phyloP scores from a whole-genome alignment of 2,113 vertebrate species.

The Lanius collurio region DNA sequence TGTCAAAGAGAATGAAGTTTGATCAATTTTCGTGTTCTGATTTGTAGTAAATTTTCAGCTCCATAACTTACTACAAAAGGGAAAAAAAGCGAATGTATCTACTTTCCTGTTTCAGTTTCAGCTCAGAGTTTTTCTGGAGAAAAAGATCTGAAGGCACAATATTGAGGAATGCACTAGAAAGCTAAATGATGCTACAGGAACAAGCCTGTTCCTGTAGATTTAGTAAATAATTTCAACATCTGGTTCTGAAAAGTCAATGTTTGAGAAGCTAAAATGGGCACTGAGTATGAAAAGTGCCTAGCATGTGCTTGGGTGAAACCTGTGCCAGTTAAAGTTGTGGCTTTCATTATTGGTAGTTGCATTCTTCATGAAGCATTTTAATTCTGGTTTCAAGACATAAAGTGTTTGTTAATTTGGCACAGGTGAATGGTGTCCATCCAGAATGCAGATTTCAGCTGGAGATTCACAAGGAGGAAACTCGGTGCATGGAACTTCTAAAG shows the following conservation, averaged over 20 bases:
- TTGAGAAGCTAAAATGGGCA: not conserved
- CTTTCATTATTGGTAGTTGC: not conserved
- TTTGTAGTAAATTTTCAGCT: not conserved
- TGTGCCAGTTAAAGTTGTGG: not conserved
- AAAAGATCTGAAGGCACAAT: not conserved
- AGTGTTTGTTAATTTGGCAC: not conserved
- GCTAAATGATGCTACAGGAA: not conserved
- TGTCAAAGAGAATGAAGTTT: not conserved
- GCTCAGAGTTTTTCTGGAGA: not conserved
- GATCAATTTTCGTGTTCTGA: not conserved
- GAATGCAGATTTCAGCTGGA: constrained; percentile 78
- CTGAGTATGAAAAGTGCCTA: not conserved
- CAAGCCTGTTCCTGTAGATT: not conserved
- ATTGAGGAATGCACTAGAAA: not conserved
- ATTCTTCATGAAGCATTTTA: not conserved
- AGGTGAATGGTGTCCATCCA: constrained; percentile 77
- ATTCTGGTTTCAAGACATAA: not conserved
- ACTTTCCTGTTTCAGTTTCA: not conserved
- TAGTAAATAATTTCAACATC: not conserved
- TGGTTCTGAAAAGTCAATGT: not conserved
- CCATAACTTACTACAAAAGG: not conserved
- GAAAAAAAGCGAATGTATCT: not conserved
- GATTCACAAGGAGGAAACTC: constrained; percentile 75
- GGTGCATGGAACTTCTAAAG: constrained; percentile 68
- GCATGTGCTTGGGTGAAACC: not conserved